A percentile compares a stretch with the other conserved stretches of the same genome.
These are phyloP conservation scores for Hippolais icterina DNA, from an alignment of 2,113 vertebrate species.

Conservation along the genomic window DNA sequence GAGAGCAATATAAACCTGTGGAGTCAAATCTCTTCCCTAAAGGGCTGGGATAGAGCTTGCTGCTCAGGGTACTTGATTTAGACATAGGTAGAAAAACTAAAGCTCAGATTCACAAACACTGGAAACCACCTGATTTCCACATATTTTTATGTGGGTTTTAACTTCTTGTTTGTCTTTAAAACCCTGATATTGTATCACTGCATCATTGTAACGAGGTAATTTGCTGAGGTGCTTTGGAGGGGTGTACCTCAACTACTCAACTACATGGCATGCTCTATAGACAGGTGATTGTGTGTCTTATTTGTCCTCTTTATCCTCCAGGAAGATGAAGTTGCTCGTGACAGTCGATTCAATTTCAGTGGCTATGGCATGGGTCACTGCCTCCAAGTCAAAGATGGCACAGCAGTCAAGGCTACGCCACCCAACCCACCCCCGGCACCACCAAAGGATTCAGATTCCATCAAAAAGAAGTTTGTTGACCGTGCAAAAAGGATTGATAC, in stretches of 20 bases:
- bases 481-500: conserved; percentile 98
- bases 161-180: not conserved
- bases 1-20: not conserved
- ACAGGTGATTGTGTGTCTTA: not conserved
- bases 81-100: not conserved
- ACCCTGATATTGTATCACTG: not conserved
- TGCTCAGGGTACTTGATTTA: not conserved
- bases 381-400: conserved; percentile 89
- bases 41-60: not conserved
- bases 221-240: not conserved
- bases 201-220: not conserved
- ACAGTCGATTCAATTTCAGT: conserved; percentile 92
- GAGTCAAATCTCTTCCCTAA: not conserved
- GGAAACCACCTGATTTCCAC: not conserved
- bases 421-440: conserved; percentile 75
- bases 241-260: not conserved
- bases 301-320: conserved; percentile 67
- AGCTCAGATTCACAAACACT: not conserved
- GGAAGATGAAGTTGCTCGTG: conserved; percentile 89
- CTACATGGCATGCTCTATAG: rapidly evolving
- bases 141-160: not conserved
- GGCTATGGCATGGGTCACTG: conserved; percentile 92
- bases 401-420: conserved; percentile 82
- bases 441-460: conserved; percentile 86
- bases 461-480: conserved; percentile 97